Percentiles rank a stretch among this genome's conserved stretches.
Evolutionary conservation across 2,113 vertebrate species (phyloP).

Genomic region (Nerophis lumbriciformis): DNA sequence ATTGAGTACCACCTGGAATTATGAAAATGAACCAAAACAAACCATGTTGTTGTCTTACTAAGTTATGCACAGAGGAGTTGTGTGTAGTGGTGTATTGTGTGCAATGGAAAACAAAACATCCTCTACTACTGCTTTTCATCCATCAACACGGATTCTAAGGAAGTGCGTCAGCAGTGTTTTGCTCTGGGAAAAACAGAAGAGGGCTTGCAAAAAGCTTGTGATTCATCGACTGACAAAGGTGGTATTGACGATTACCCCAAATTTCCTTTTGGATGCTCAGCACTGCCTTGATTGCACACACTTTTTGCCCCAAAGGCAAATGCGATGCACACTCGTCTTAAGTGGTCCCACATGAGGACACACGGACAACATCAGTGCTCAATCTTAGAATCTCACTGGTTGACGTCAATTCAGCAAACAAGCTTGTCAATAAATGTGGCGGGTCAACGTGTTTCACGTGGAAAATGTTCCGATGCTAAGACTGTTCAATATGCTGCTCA

Average conservation of each 20-base stretch:
- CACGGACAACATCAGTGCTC: conserved; percentile 5
- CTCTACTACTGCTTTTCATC: conserved; percentile 2
- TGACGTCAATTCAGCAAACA: neutral
- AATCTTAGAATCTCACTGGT: neutral
- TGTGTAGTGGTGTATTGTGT: conserved; percentile 13
- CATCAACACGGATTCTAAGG: conserved; percentile 10
- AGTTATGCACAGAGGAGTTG: neutral
- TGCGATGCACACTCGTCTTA: neutral
- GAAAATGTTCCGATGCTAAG: too few species aligned
- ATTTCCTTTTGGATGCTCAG: conserved; percentile 31
- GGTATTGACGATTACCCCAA: conserved; percentile 31
- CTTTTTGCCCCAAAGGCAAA: conserved; percentile 20
- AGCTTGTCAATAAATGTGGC: neutral
- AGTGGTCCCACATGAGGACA: conserved; percentile 10
- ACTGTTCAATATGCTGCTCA: too few species aligned
- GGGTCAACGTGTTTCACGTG: too few species aligned
- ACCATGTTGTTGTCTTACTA: neutral
- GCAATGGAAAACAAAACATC: conserved; percentile 11
- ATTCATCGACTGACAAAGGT: conserved; percentile 32
- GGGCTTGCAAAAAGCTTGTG: conserved; percentile 22
- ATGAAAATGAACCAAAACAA: neutral
- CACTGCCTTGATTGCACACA: conserved; percentile 12
- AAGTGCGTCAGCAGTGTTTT: conserved; percentile 21
- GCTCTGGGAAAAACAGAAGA: conserved; percentile 29
- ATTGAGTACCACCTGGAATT: neutral